These are phyloP conservation scores for Scomber colias DNA, from an alignment of 2,113 vertebrate genomes.

Conservation along the genomic window DNA sequence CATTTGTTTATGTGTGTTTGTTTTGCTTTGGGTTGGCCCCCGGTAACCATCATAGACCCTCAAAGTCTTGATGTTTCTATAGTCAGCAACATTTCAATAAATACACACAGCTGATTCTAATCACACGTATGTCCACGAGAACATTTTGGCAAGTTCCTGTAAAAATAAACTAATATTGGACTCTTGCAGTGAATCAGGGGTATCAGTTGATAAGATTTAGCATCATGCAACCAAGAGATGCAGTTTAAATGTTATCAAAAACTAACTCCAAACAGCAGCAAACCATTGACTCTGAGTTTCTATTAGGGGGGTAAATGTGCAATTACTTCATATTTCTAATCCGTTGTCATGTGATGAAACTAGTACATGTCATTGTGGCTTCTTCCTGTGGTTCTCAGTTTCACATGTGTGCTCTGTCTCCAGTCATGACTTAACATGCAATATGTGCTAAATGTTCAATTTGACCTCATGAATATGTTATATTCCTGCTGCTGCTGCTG, in stretches of 20 bases:
- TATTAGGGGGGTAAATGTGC: background rate
- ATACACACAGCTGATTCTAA: no score
- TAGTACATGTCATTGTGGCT: background rate
- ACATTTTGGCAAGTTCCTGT: background rate
- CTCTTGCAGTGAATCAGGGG: background rate
- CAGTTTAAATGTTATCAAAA: no score
- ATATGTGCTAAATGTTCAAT: background rate
- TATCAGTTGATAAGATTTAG: background rate
- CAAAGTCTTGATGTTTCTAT: no score
- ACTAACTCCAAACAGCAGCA: background rate
- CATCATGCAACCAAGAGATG: background rate
- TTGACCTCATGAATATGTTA: background rate
- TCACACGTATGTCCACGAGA: no score
- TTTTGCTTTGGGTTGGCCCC: no score
- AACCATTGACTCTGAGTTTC: background rate
- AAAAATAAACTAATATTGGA: background rate
- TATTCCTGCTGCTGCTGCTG: background rate
- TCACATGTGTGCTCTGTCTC: slow-evolving; percentile 1
- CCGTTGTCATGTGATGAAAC: background rate
- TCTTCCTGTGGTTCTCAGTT: background rate
- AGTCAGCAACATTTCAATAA: no score
- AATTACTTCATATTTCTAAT: background rate
- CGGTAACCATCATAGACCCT: background rate
- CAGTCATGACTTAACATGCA: slow-evolving; percentile 13
- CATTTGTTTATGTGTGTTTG: background rate